Evolutionary conservation across 2,113 vertebrate genomes (phyloP), one percentile per base, ranked within the genome.

Genomic region (Pluvianellus socialis): DNA sequence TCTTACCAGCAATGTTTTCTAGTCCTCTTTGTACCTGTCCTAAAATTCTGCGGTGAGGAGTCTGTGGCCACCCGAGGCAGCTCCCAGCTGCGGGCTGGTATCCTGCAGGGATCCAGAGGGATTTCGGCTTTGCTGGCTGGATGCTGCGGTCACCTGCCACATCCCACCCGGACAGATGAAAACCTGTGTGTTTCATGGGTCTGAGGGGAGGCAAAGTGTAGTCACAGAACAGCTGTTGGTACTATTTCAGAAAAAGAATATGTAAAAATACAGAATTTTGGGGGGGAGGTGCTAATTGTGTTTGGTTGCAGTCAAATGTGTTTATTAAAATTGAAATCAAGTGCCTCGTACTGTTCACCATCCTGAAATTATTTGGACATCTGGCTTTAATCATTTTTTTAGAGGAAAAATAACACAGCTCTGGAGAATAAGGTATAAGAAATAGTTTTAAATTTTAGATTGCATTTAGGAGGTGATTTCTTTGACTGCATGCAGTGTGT

Each of bases 1-100:
- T 35, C 42, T 12, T 12, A 2, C 26, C 52, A 38, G 47, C 28
- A 6, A 0, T 17, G 24, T 66, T 84, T 77, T 50, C 32, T 19
- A 17, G 44, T 56, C 11, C 11, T 82, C 10, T 53, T 76, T 42
- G 22, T 18, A 74, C 27, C 52, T 32, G 33, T 27, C 47, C 22
- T 63, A 2, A 80, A 83, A 52, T 30, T 35, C 38, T 63, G 7
- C 62, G 58, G 44, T 26, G 38, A 16, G 14, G 59, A n/a, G 47
- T 12, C 35, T 6, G 24, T 4, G 7, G 47, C 35, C 32, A 3
- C 9, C 0, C 1, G 3, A 28, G n/a, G 62, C 67, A 55, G 52
- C 19, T 44, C 10, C 32, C 24, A 16, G 87, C 56, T 23, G 3
- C 1, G 2, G 18, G 50, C 15, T 49, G 3, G 30, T 8, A 12